Evolutionary conservation across 2,888 invertebrate species (phyloP).

Genomic region (Coelogynopora nodosa): DNA sequence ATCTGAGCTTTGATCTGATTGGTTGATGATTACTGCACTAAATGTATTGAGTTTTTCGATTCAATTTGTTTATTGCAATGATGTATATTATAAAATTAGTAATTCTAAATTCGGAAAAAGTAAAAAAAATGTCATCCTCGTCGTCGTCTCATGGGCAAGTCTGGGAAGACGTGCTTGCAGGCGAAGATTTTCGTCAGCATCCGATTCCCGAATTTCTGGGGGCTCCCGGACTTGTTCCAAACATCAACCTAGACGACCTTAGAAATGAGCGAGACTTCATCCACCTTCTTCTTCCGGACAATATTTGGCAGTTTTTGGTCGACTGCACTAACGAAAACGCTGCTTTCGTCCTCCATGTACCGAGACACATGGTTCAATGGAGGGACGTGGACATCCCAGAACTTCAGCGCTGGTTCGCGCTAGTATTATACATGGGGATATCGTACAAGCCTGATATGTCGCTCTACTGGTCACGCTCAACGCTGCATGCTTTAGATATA

Average conservation of each 20-base stretch:
- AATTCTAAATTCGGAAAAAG: too few relatives aligned
- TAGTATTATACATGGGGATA: slow-evolving; percentile 1
- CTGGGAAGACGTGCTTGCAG: neutral
- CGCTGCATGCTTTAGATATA: neutral
- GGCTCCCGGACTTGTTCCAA: slow-evolving; percentile 2
- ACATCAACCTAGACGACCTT: neutral
- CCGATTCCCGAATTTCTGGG: neutral
- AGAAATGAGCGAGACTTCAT: slow-evolving; percentile 12
- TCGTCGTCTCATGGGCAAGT: neutral
- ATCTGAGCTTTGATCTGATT: neutral
- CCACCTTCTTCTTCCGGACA: neutral
- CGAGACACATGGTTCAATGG: neutral
- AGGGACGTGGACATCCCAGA: neutral
- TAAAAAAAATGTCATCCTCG: neutral
- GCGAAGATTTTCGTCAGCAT: slow-evolving; percentile 5
- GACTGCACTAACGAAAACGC: neutral
- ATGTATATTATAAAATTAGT: too few relatives aligned
- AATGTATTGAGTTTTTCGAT: neutral
- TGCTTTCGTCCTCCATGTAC: neutral
- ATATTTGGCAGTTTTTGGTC: neutral
- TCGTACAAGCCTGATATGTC: neutral
- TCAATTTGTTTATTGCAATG: neutral
- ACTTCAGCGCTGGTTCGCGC: neutral
- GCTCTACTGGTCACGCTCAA: neutral
- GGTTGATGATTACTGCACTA: neutral